Evolutionary conservation across 2,888 invertebrate genomes (phyloP).

Genomic region (Dioctria rufipes): DNA sequence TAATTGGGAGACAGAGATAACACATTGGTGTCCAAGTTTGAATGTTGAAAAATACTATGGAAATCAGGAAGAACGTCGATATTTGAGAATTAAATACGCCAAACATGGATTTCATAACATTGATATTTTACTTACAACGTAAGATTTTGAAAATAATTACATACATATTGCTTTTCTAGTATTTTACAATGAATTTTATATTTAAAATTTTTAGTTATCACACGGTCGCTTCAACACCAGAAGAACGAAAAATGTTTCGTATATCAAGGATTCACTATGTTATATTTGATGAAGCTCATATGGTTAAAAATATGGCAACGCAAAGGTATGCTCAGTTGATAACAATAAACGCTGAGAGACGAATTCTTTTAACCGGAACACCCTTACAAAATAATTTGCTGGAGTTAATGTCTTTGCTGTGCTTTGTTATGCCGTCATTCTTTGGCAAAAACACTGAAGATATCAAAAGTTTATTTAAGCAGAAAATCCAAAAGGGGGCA

Average conservation of each 20-base stretch:
- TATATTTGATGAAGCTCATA: slow-evolving; percentile 97
- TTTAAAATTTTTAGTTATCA: slow-evolving; percentile 68
- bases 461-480: slow-evolving; percentile 88
- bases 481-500: slow-evolving; percentile 73
- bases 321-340: slow-evolving; percentile 91
- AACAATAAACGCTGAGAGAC: slow-evolving; percentile 88
- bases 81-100: slow-evolving; percentile 83
- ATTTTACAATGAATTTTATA: neutral
- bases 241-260: slow-evolving; percentile 92
- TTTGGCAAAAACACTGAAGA: slow-evolving; percentile 91
- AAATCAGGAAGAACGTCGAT: slow-evolving; percentile 85
- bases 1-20: slow-evolving; percentile 87
- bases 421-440: slow-evolving; percentile 97
- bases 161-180: neutral
- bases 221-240: slow-evolving; percentile 80
- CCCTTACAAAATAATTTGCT: slow-evolving; percentile 96
- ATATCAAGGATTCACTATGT: slow-evolving; percentile 92
- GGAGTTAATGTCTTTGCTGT: slow-evolving; percentile 94
- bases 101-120: slow-evolving; percentile 80
- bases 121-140: slow-evolving; percentile 93
- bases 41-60: slow-evolving; percentile 93
- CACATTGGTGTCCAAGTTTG: slow-evolving; percentile 83
- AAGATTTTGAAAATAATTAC: slow-evolving; percentile 65
- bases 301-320: slow-evolving; percentile 98
- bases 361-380: slow-evolving; percentile 94